Evolutionary conservation across 2,113 vertebrate species (phyloP), one percentile per base, ranked within the genome.

Genomic region (Bungarus multicinctus): DNA sequence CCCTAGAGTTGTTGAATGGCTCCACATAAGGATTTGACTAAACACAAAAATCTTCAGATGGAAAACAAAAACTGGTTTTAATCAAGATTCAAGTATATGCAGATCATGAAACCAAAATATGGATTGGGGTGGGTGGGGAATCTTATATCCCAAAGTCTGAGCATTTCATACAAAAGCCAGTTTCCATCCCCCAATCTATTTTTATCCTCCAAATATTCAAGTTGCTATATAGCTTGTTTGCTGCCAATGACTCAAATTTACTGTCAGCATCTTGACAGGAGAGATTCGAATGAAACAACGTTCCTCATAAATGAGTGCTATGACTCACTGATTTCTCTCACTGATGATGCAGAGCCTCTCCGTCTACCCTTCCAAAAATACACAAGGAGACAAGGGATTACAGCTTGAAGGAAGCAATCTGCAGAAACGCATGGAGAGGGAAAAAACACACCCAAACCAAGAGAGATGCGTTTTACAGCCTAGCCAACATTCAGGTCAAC

Each of bases 271-370:
- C 95, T 97, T 97, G 97, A 96, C 97, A 97, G 95, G 94, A 92
- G 94, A 95, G 95, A 97, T 96, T 95, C 96, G 92, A 96, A 97
- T 96, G 97, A 97, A 97, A 97, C 96, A 97, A 97, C 96, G 96
- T 95, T 97, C 91, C 95, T 97, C 96, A 95, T 97, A 96, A 96
- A 95, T 43, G 93, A 95, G 90, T 89, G 92, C 90, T 90, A 93
- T 97, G 97, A 97, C 95, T 97, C 97, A 98, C 94, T 97, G 95
- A 94, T 94, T 96, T 96, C 96, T 96, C 96, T 96, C 96, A 96
- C 97, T 96, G 95, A 95, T 96, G 95, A 96, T 96, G 96, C 96
- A 97, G 96, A 94, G 93, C 58, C 94, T 94, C 96, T 92, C 95
- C 93, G 97, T 96, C 96, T 96, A 93, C 91, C 94, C 93, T 96